Conservation (phyloP, 2,113 vertebrate species). For the Dasyprocta punctata region DNA sequence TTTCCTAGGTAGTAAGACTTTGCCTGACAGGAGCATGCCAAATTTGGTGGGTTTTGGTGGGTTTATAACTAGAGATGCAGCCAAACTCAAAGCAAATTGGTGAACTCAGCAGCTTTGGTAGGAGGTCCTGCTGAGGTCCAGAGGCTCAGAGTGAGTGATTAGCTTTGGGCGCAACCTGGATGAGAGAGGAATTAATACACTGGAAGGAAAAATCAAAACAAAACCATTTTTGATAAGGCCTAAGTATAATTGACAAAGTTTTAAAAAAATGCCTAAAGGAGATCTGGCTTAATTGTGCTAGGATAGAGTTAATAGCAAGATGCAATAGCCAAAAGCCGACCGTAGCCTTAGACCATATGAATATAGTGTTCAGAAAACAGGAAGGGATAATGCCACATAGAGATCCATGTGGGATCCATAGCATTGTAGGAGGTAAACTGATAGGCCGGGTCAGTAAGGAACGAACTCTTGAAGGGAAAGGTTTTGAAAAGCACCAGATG, state of each 20-base stretch:
- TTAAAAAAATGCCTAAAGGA: background rate
- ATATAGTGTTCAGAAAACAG: background rate
- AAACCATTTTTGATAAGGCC: background rate
- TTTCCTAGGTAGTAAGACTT: background rate
- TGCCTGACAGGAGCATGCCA: background rate
- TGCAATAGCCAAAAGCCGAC: background rate
- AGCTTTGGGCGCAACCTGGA: no score
- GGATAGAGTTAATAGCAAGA: background rate
- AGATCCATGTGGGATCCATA: background rate
- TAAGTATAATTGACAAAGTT: background rate
- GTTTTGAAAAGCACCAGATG: background rate
- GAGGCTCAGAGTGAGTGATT: rapidly evolving
- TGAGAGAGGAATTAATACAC: background rate
- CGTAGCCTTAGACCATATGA: background rate
- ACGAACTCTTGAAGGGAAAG: background rate
- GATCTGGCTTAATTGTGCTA: background rate
- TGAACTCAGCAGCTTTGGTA: background rate
- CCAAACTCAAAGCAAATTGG: background rate
- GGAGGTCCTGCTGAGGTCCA: background rate
- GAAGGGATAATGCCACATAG: rapidly evolving
- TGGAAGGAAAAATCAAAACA: background rate
- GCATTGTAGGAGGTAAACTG: background rate
- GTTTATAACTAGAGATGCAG: background rate
- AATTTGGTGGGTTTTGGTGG: background rate
- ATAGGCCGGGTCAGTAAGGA: rapidly evolving